Base-by-base conservation (phyloP, 2,113 vertebrate species). In the Lampris megalopsis region DNA sequence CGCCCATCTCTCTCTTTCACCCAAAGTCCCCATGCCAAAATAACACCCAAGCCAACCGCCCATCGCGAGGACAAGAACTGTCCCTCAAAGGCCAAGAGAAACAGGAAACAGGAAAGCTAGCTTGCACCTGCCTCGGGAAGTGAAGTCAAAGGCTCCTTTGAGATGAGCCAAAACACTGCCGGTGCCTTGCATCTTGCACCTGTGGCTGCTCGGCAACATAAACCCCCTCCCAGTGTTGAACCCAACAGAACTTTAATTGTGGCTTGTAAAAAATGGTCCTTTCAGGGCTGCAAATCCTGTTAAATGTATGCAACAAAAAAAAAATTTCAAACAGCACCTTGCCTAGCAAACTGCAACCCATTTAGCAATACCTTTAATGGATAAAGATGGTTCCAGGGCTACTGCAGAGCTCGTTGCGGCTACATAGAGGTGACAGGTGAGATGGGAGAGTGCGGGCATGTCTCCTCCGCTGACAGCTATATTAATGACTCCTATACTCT, bases 61-160 rank as follows among this genome's bases (percentile, higher is more conserved):
- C 68, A 0, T 71, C 37, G 0, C 65, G 67, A 24, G 63, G 66
- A 92, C 82, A 91, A 91, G 84, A 80, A 74, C 68, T 59, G 59
- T 79, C 69, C 69, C 83, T 84, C 68, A 91, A 59, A 86, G 87
- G 75, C 87, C 71, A 52, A 82, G 53, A 85, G 78, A 75, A 86
- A 89, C 83, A 91, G 88, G 84, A 91, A 91, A 69, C 68, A 91
- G 88, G 84, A 91, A 91, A 69, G 66, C 75, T 85, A 68, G 9
- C 52, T 37, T 65, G 82, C 91, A 90, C 88, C 90, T 91, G 89
- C 83, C 85, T 72, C 69, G 53, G 86, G 89, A 92, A 82, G 86
- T 80, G 88, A 71, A 89, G 88, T 93, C 84, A 92, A 91, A 89
- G 89, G 59, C 1, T 73, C 69, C 80, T 84, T 88, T 91, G 83